Evolutionary conservation across 2,113 vertebrate species (phyloP).

Genomic region (Nothocercus nigrocapillus): DNA sequence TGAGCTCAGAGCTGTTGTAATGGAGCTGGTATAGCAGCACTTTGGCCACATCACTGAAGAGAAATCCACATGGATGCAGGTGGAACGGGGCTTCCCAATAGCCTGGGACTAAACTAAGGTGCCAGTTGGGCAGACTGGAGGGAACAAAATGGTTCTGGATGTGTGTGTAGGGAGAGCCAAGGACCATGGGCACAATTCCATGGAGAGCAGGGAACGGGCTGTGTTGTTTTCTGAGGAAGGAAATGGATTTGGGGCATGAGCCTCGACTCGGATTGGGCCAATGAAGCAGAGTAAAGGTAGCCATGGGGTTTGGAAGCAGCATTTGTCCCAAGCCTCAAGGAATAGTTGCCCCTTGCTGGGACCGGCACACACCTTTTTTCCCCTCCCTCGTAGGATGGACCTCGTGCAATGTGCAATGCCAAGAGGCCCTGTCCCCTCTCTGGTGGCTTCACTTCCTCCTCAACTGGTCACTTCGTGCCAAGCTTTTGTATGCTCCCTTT

Average conservation of each 20-base stretch:
- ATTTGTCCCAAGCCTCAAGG: background rate
- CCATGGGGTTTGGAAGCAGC: background rate
- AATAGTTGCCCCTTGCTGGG: background rate
- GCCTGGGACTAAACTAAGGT: background rate
- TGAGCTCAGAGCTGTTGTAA: background rate
- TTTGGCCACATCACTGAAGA: background rate
- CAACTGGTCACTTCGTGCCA: background rate
- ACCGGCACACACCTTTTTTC: fast-evolving
- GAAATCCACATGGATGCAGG: fast-evolving
- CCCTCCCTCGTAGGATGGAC: background rate
- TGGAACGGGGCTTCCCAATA: background rate
- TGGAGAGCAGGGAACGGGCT: no score
- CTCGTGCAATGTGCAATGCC: background rate
- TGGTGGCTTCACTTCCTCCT: background rate
- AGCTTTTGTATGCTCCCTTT: background rate
- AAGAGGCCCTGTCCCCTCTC: background rate
- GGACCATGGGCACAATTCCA: no score
- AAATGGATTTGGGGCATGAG: no score
- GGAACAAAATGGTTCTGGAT: no score
- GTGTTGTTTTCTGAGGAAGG: no score
- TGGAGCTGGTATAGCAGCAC: background rate
- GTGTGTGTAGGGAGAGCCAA: no score
- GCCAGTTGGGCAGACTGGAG: background rate
- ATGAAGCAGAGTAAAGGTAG: background rate
- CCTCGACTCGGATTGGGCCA: fast-evolving